Percentiles rank a stretch among this genome's conserved stretches.
These are phyloP conservation scores for Palythoa grandiflora DNA, from an alignment of 92 coral and sea anemone genomes.

Conservation along the genomic window DNA sequence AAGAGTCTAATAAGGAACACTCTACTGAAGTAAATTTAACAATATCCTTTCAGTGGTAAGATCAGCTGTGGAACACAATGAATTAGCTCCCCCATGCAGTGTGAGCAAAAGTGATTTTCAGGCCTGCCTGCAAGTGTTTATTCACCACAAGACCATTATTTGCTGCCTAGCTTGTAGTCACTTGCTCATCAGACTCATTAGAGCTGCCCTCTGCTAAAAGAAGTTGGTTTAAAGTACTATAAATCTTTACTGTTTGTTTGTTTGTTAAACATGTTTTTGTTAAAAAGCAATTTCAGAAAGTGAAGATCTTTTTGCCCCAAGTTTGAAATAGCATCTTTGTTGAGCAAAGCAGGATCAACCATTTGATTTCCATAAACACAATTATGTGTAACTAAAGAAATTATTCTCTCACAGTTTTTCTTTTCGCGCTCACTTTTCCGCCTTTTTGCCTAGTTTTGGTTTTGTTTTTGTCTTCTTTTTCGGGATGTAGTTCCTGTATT, in stretches of 20 bases:
- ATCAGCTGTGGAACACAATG: too few species aligned
- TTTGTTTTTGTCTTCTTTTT: constrained; percentile 55
- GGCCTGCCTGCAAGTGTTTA: not conserved
- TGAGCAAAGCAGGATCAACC: not conserved
- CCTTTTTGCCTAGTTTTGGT: constrained; percentile 47
- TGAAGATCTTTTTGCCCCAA: constrained; percentile 3
- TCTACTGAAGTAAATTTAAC: not conserved
- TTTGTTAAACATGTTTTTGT: not conserved
- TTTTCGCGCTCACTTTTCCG: constrained; percentile 47
- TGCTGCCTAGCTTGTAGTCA: too few species aligned
- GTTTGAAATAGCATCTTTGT: constrained; percentile 30
- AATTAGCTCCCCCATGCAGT: too few species aligned
- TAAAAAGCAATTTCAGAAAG: constrained; percentile 16
- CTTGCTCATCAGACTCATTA: constrained; percentile 20
- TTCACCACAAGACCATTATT: too few species aligned
- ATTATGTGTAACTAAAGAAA: constrained; percentile 30
- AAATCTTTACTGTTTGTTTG: too few species aligned
- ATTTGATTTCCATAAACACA: not conserved
- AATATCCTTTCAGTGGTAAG: constrained; percentile 21
- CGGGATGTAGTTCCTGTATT: constrained; percentile 1
- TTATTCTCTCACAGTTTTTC: constrained; percentile 55
- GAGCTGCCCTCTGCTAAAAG: too few species aligned
- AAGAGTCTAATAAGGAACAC: constrained; percentile 8
- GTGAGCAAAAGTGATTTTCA: too few species aligned
- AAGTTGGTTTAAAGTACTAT: too few species aligned